phyloP scores from a whole-genome alignment of 2,113 vertebrate genomes.

The Megatriorchis doriae region DNA sequence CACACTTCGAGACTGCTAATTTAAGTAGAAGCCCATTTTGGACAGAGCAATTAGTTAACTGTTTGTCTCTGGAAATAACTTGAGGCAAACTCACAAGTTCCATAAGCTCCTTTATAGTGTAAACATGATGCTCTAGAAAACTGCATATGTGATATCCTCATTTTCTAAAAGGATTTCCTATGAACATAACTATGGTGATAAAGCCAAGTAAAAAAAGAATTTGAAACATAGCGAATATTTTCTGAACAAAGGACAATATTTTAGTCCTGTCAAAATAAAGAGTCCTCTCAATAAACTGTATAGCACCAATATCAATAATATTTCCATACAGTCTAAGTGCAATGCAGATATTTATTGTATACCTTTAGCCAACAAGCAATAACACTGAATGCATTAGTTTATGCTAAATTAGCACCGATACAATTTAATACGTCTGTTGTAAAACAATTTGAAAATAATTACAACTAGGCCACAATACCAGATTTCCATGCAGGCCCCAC shows the following conservation, averaged over 20 bases:
- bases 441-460: background rate
- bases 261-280: background rate
- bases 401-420: background rate
- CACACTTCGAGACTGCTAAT: background rate
- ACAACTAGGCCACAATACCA: background rate
- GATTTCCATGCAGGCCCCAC: background rate
- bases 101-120: background rate
- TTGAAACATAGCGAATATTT: background rate
- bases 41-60: background rate
- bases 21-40: background rate
- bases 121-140: background rate
- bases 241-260: background rate
- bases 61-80: conserved; percentile 11
- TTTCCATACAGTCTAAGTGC: background rate
- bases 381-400: background rate
- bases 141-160: fast-evolving
- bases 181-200: background rate
- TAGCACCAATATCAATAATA: background rate
- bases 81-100: background rate
- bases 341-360: background rate
- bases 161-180: background rate
- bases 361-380: background rate
- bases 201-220: background rate
- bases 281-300: background rate
- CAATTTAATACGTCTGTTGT: background rate